A percentile compares a stretch with the other conserved stretches of the same genome.
phyloP scores from a whole-genome alignment of 2,797 vertebrate species.

The Dendrocincla tyrannina region DNA sequence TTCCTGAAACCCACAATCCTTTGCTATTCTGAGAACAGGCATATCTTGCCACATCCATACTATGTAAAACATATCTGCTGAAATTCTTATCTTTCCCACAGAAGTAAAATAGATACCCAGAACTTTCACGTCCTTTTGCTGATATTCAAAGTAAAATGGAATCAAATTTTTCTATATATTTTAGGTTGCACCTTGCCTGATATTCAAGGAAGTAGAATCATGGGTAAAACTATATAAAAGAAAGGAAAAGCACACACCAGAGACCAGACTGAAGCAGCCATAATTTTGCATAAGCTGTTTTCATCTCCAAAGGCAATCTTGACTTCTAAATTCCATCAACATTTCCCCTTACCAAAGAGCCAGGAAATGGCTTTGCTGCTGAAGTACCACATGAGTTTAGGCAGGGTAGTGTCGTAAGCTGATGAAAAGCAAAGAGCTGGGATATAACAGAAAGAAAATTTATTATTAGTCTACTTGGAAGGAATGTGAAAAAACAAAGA shows the following conservation, averaged over 20 bases:
- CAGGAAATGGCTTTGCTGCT: not conserved
- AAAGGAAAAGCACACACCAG: not conserved
- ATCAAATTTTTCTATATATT: not conserved
- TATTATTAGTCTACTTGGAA: not conserved
- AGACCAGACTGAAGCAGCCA: not conserved
- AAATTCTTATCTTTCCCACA: not conserved
- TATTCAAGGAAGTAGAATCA: not conserved
- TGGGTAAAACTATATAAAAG: not conserved
- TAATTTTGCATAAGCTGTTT: not conserved
- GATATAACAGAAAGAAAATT: not conserved
- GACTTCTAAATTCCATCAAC: not conserved
- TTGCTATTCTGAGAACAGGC: not conserved
- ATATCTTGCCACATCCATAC: not conserved
- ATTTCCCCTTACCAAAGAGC: not conserved
- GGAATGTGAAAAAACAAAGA: not conserved
- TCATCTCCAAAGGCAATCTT: not conserved
- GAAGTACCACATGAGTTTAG: not conserved
- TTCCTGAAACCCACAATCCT: not conserved
- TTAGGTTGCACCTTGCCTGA: not conserved
- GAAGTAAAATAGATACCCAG: not conserved
- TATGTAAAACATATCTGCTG: not conserved
- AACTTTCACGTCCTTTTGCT: not conserved
- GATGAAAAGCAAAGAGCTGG: not conserved
- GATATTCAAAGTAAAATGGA: not conserved
- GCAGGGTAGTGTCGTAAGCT: accelerated